Percentiles rank a stretch among this genome's conserved stretches.
Conservation (phyloP, 2,888 invertebrate genomes). For the Cabera pusaria region DNA sequence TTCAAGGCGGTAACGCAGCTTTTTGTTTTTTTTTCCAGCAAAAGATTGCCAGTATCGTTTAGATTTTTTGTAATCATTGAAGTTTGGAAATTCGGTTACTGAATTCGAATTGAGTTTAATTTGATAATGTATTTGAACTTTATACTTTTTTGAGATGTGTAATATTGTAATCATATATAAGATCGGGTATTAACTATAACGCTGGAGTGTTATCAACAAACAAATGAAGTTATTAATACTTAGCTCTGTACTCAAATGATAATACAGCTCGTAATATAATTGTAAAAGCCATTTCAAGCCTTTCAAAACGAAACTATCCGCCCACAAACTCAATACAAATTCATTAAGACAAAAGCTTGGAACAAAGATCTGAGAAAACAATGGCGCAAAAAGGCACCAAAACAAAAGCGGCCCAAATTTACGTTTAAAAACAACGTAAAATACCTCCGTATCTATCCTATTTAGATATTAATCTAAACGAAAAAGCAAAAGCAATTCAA, state of each 20-base stretch:
- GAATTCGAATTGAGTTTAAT: too few species aligned
- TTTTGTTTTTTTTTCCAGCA: slow-evolving; percentile 8
- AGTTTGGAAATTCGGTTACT: too few species aligned
- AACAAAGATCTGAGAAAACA: slow-evolving; percentile 23
- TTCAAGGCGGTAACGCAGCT: slow-evolving; percentile 1
- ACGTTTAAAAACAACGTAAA: slow-evolving; percentile 83
- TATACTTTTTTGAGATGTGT: too few species aligned
- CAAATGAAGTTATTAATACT: too few species aligned
- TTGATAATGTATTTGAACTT: too few species aligned
- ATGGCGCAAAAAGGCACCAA: slow-evolving; percentile 37
- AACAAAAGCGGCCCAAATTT: slow-evolving; percentile 76
- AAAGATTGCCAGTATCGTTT: too few species aligned
- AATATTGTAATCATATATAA: too few species aligned
- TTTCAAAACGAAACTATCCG: slow-evolving; percentile 20
- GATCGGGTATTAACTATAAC: too few species aligned
- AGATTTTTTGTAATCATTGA: too few species aligned
- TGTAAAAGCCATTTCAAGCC: background rate
- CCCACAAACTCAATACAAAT: slow-evolving; percentile 21
- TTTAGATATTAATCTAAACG: slow-evolving; percentile 84
- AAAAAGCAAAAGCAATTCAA: slow-evolving; percentile 83
- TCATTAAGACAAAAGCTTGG: slow-evolving; percentile 25
- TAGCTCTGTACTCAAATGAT: too few species aligned
- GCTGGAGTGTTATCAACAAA: too few species aligned
- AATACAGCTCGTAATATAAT: too few species aligned
- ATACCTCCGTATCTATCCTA: slow-evolving; percentile 83